Conservation (phyloP, 2,113 vertebrate species). For the Nycticorax nycticorax region DNA sequence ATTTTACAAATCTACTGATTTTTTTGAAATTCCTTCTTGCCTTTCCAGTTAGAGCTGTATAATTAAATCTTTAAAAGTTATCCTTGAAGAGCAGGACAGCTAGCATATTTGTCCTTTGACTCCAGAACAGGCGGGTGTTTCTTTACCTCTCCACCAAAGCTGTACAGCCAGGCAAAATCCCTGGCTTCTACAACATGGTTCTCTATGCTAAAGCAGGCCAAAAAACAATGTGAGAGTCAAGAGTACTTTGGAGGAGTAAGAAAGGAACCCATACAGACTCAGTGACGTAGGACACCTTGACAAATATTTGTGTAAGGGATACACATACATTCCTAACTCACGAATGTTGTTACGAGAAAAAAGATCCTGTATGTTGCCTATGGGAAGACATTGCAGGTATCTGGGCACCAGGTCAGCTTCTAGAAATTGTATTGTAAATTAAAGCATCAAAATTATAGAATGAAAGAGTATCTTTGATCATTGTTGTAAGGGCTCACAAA, state of each 20-base stretch:
- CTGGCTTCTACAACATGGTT: neutral
- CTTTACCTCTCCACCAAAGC: neutral
- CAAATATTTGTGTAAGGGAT: neutral
- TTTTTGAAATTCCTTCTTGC: neutral
- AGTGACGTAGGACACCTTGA: too few relatives aligned
- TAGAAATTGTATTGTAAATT: neutral
- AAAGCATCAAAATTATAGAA: neutral
- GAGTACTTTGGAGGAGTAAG: neutral
- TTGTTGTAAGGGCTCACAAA: neutral
- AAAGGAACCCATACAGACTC: neutral
- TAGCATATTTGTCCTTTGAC: neutral
- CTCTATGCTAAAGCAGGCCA: neutral
- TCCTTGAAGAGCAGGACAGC: neutral
- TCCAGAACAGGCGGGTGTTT: neutral
- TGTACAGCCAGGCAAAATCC: neutral
- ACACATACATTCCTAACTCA: neutral
- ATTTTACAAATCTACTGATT: neutral
- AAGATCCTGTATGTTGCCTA: accelerated
- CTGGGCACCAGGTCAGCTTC: neutral
- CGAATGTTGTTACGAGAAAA: neutral
- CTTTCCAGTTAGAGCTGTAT: neutral
- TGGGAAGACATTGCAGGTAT: neutral
- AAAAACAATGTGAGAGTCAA: neutral
- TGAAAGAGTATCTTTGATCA: neutral
- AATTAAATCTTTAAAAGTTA: neutral